Conservation (phyloP, 2,113 vertebrate species). For the Nothocercus julius region DNA sequence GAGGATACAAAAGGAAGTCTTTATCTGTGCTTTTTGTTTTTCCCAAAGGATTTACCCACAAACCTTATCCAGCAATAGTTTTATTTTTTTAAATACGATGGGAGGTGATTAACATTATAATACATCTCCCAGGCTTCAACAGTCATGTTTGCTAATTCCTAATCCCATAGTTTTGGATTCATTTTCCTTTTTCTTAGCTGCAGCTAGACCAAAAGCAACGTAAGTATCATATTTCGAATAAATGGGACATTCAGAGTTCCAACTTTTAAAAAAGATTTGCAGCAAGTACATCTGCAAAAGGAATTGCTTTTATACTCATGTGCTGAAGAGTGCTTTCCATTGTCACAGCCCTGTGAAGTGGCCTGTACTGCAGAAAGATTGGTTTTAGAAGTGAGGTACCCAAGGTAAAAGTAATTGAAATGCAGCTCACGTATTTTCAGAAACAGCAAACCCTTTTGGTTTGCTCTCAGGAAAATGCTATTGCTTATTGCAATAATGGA, state of each 20-base stretch:
- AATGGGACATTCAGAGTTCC: neutral
- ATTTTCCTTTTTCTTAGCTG: neutral
- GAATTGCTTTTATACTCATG: neutral
- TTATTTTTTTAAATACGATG: neutral
- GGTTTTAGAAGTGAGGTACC: neutral
- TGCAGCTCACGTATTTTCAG: neutral
- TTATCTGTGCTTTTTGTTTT: neutral
- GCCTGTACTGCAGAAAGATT: neutral
- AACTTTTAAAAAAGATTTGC: neutral
- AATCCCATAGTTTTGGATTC: neutral
- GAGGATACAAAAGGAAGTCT: neutral
- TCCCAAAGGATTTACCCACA: neutral
- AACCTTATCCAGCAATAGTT: neutral
- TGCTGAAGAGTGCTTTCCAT: neutral
- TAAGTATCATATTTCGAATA: constrained; percentile 13
- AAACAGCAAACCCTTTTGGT: neutral
- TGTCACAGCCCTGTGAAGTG: neutral
- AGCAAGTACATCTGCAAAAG: neutral
- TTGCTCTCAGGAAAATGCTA: neutral
- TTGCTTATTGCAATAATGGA: neutral
- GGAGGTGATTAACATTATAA: neutral
- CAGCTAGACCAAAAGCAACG: neutral
- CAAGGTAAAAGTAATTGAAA: constrained; percentile 1
- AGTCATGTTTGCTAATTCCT: neutral
- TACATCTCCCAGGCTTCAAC: neutral